Conservation (phyloP, 2,888 invertebrate genomes). For the Idaea aversata region DNA sequence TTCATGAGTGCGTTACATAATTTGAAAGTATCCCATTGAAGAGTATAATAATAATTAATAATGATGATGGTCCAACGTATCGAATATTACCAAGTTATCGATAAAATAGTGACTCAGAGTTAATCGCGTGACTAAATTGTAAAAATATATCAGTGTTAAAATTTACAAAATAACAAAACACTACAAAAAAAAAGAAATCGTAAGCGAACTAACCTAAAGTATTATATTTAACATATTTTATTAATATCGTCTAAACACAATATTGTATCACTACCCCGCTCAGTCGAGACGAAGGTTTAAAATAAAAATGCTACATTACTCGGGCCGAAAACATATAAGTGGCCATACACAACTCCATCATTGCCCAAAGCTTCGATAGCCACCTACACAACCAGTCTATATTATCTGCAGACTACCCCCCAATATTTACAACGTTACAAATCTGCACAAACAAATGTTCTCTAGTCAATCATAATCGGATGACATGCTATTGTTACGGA, state of each 20-base stretch:
- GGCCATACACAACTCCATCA: constrained; percentile 67
- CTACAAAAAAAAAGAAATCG: constrained; percentile 66
- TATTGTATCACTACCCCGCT: constrained; percentile 65
- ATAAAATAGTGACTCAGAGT: constrained; percentile 57
- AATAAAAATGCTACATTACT: constrained; percentile 67
- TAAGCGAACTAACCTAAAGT: constrained; percentile 69
- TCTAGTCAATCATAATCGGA: constrained; percentile 12
- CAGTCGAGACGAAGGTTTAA: constrained; percentile 39
- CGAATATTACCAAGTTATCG: constrained; percentile 50
- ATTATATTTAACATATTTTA: constrained; percentile 44
- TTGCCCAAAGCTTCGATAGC: constrained; percentile 49
- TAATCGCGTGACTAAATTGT: constrained; percentile 60
- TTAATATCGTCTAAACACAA: constrained; percentile 74
- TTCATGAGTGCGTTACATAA: constrained; percentile 37
- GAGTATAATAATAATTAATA: constrained; percentile 34
- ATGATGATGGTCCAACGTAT: constrained; percentile 50
- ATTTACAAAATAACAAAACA: constrained; percentile 76
- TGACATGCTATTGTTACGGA: constrained; percentile 17
- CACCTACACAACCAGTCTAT: constrained; percentile 35
- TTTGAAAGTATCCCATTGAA: constrained; percentile 26
- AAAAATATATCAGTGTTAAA: constrained; percentile 64
- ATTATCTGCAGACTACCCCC: constrained; percentile 23
- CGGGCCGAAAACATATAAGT: constrained; percentile 80
- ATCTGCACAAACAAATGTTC: constrained; percentile 29
- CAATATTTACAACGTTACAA: constrained; percentile 55